These are phyloP conservation scores for Perodicticus potto DNA, from an alignment of 2,797 vertebrate species.

Conservation along the genomic window DNA sequence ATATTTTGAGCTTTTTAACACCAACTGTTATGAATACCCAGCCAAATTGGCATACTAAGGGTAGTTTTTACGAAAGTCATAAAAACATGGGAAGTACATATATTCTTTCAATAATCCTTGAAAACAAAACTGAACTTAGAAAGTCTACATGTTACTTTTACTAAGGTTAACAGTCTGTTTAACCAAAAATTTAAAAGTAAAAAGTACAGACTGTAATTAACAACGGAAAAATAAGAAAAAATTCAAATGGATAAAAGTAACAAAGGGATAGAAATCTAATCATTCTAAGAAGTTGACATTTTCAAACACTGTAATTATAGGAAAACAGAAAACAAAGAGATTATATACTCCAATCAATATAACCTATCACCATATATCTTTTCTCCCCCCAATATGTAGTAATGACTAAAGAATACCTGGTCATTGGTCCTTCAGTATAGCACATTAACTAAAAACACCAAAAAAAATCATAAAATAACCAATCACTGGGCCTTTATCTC, in stretches of 20 bases:
- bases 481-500: not conserved
- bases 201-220: not conserved
- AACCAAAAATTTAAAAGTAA: constrained; percentile 31
- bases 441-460: constrained; percentile 3
- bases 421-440: not conserved
- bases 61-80: constrained; percentile 23
- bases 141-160: not conserved
- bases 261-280: not conserved
- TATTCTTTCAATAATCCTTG: not conserved
- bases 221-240: not conserved
- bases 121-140: constrained; percentile 43
- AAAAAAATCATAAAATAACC: not conserved
- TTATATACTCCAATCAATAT: not conserved
- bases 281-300: not conserved
- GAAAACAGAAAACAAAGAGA: constrained; percentile 33
- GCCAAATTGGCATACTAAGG: not conserved
- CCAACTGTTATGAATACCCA: not conserved
- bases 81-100: not conserved
- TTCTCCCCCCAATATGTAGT: not conserved
- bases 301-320: not conserved
- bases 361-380: not conserved
- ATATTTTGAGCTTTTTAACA: constrained; percentile 14
- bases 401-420: not conserved
- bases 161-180: constrained; percentile 23
- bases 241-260: constrained; percentile 13